Evolutionary conservation across 2,888 invertebrate genomes (phyloP).

Genomic region (Slavum lentiscoides): DNA sequence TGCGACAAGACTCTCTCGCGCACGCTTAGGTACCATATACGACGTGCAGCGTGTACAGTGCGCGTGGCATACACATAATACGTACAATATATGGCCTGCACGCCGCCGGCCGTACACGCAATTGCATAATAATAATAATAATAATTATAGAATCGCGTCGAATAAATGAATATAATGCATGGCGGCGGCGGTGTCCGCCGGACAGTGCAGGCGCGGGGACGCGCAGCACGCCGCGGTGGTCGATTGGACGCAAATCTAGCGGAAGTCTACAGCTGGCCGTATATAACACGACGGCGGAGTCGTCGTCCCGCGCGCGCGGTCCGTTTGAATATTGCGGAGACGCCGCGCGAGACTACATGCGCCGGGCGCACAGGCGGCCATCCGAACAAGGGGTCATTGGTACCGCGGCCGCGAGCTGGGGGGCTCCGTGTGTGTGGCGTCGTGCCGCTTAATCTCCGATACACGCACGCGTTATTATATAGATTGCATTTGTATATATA

Average conservation of each 20-base stretch:
- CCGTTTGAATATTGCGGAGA: not conserved
- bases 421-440: slow-evolving; percentile 19
- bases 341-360: no score
- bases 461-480: not conserved
- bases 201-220: no score
- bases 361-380: not conserved
- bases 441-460: not conserved
- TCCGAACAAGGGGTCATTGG: slow-evolving; percentile 17
- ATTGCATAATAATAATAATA: not conserved
- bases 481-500: not conserved
- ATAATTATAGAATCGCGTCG: slow-evolving; percentile 14
- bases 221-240: slow-evolving; percentile 8
- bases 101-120: not conserved
- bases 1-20: no score
- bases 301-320: no score
- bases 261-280: slow-evolving; percentile 12
- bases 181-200: no score
- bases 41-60: no score
- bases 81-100: no score
- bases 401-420: not conserved
- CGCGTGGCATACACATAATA: no score
- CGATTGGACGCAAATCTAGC: slow-evolving; percentile 22
- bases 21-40: no score
- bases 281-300: no score
- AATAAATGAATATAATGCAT: no score